Conservation (phyloP, 2,888 invertebrate species). For the Campaea margaritaria region DNA sequence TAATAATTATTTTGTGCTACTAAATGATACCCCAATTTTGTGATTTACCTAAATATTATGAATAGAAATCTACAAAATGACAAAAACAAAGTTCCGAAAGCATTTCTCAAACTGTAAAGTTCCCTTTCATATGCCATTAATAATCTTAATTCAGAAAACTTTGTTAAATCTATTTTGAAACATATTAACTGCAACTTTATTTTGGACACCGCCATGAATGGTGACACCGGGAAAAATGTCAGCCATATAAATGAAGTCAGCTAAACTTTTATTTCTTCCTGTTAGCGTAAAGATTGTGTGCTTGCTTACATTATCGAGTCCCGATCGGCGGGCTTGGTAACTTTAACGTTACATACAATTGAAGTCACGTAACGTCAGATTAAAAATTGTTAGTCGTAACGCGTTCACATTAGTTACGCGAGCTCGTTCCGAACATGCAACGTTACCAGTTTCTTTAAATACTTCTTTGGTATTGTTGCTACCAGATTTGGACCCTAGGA, state of each 20-base stretch:
- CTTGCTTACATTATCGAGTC: constrained; percentile 20
- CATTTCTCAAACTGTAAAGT: constrained; percentile 12
- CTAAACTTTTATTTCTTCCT: constrained; percentile 36
- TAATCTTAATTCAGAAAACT: constrained; percentile 17
- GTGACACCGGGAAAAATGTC: constrained; percentile 28
- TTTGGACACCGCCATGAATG: constrained; percentile 19
- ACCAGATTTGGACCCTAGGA: constrained; percentile 7
- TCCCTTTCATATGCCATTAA: constrained; percentile 16
- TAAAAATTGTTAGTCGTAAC: constrained; percentile 58
- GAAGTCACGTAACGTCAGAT: constrained; percentile 61
- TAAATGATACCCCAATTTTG: no score
- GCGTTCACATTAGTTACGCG: constrained; percentile 61
- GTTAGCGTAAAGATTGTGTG: constrained; percentile 26
- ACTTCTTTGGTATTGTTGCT: constrained; percentile 13
- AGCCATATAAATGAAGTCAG: constrained; percentile 21
- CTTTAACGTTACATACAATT: constrained; percentile 55
- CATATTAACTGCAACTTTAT: constrained; percentile 25
- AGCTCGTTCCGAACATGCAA: constrained; percentile 45
- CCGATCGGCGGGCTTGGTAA: constrained; percentile 21
- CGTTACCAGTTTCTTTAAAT: constrained; percentile 21
- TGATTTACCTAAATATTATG: neutral
- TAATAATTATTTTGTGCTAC: no score
- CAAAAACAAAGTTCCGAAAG: constrained; percentile 4
- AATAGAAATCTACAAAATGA: neutral
- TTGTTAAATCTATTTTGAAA: constrained; percentile 23